phyloP scores from a whole-genome alignment of 2,113 vertebrate genomes.

The Isichthys henryi region DNA sequence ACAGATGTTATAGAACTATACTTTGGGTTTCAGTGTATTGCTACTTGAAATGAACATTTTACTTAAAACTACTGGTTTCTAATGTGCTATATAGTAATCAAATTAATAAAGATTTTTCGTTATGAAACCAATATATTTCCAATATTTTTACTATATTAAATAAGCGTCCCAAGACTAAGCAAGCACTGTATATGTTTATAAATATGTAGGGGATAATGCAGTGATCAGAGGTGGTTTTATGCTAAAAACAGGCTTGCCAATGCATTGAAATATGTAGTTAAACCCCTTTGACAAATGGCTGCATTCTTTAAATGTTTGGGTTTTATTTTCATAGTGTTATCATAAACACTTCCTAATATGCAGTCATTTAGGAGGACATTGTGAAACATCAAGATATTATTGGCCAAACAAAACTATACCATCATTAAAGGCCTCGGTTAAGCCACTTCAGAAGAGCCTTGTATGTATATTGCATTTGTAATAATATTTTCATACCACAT shows the following conservation, averaged over 20 bases:
- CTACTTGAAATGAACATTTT: no score
- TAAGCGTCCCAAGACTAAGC: neutral
- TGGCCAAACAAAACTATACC: neutral
- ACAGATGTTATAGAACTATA: no score
- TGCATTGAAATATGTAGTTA: neutral
- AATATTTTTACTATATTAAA: neutral
- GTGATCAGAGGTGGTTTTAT: neutral
- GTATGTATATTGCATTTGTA: neutral
- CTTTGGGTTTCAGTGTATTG: no score
- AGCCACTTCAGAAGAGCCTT: neutral
- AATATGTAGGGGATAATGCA: neutral
- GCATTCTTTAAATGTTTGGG: neutral
- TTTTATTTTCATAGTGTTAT: neutral
- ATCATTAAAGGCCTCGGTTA: neutral
- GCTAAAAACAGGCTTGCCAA: neutral
- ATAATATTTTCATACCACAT: neutral
- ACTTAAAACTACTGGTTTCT: no score
- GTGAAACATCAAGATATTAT: neutral
- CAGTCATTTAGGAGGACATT: neutral
- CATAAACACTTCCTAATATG: neutral
- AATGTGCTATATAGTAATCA: no score
- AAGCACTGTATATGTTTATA: neutral
- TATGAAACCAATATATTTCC: neutral
- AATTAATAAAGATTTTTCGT: neutral
- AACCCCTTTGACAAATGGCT: neutral